A percentile compares a stretch with the other conserved stretches of the same genome.
These are phyloP conservation scores for Ophioderma brevispina DNA, from an alignment of 35 echinoderm and acorn worm species.

Conservation along the genomic window DNA sequence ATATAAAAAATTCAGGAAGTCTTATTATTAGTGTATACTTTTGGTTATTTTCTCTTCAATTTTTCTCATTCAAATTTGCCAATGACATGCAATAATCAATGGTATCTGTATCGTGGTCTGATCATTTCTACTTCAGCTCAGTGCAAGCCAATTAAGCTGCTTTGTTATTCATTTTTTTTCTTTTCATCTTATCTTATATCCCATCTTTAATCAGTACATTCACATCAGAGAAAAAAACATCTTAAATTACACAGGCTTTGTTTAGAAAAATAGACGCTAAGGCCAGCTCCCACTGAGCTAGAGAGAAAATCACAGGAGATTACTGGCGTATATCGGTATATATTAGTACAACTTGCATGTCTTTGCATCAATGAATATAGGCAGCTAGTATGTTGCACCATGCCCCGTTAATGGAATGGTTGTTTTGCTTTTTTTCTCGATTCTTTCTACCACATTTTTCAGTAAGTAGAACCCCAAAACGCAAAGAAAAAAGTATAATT, in stretches of 20 bases:
- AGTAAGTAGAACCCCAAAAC: background rate
- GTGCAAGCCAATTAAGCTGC: background rate
- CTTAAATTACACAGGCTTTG: slow-evolving; percentile 23
- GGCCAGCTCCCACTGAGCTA: slow-evolving; percentile 15
- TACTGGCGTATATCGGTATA: background rate
- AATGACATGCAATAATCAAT: background rate
- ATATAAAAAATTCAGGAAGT: slow-evolving; percentile 8
- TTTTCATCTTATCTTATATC: slow-evolving; percentile 12
- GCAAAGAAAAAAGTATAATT: background rate
- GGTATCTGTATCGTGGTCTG: background rate
- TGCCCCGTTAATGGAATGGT: slow-evolving; percentile 1
- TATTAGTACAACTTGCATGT: slow-evolving; percentile 35
- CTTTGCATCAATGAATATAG: background rate
- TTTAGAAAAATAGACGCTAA: slow-evolving; percentile 46
- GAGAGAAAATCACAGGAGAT: background rate
- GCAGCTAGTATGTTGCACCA: slow-evolving; percentile 11
- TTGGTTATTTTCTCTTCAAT: too few species aligned
- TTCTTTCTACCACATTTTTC: background rate
- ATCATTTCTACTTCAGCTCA: background rate
- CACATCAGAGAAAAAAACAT: slow-evolving; percentile 13
- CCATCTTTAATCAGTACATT: slow-evolving; percentile 19
- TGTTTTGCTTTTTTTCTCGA: background rate
- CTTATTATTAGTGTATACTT: too few species aligned
- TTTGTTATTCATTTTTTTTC: background rate
- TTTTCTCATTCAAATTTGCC: too few species aligned